Conservation (phyloP, 2,113 vertebrate species). For the Scytalopus superciliaris region DNA sequence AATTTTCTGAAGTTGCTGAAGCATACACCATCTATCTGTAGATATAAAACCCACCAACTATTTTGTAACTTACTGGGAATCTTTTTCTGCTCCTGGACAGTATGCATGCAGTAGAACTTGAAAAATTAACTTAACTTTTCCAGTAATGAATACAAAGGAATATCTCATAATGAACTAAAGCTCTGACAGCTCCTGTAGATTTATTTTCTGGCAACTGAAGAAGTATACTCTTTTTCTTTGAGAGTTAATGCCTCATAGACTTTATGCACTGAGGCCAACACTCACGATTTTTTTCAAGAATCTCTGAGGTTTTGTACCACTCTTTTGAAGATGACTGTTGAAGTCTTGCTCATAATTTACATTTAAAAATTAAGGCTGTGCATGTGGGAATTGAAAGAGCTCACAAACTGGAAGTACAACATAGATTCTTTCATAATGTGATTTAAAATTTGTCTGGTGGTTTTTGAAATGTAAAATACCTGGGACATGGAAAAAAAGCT, state of each 20-base stretch:
- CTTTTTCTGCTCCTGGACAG: neutral
- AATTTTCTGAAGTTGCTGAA: neutral
- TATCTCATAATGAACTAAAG: neutral
- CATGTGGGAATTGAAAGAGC: neutral
- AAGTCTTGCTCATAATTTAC: neutral
- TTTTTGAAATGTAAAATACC: neutral
- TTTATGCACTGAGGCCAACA: neutral
- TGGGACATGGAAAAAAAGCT: neutral
- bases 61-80: neutral
- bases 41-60: fast-evolving
- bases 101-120: neutral
- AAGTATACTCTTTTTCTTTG: neutral
- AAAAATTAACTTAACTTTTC: neutral
- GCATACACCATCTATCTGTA: neutral
- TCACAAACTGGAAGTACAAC: neutral
- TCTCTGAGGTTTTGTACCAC: neutral
- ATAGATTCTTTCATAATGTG: neutral
- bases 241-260: neutral
- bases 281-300: neutral
- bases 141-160: neutral
- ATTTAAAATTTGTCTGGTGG: neutral
- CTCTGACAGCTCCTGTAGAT: neutral
- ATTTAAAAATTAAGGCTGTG: neutral
- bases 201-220: neutral
- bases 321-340: neutral